Conservation (phyloP, 2,113 vertebrate genomes). For the Clupea harengus region DNA sequence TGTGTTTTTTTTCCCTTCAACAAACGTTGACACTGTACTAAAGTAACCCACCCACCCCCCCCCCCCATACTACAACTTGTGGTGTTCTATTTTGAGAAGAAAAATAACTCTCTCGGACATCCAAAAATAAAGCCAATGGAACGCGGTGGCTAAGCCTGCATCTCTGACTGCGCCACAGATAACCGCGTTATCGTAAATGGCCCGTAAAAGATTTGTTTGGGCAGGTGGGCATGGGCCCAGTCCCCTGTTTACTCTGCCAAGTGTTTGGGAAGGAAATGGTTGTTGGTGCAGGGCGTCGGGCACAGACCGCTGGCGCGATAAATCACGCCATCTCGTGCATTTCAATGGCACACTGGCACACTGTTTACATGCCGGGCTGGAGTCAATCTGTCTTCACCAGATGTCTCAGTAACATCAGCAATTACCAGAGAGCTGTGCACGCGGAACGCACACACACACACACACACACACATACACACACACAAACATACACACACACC, state of each 20-base stretch:
- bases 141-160: background rate
- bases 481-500: background rate
- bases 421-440: slow-evolving; percentile 14
- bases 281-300: background rate
- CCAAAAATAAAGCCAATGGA: background rate
- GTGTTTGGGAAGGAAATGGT: background rate
- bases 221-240: background rate
- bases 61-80: background rate
- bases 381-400: slow-evolving; percentile 48
- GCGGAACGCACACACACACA: background rate
- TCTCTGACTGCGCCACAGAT: background rate
- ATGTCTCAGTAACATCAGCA: slow-evolving; percentile 39
- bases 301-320: slow-evolving; percentile 40
- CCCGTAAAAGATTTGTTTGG: slow-evolving; percentile 4
- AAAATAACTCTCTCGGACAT: background rate
- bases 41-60: background rate
- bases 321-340: slow-evolving; percentile 29
- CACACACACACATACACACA: background rate
- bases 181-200: background rate
- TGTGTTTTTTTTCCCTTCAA: background rate
- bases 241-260: background rate
- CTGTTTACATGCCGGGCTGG: slow-evolving; percentile 43
- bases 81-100: background rate
- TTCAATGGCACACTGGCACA: slow-evolving; percentile 44
- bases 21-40: background rate